Evolutionary conservation across 2,888 invertebrate species (phyloP), one percentile per base, ranked within the genome.

Genomic region (Malthinus flaveolus): DNA sequence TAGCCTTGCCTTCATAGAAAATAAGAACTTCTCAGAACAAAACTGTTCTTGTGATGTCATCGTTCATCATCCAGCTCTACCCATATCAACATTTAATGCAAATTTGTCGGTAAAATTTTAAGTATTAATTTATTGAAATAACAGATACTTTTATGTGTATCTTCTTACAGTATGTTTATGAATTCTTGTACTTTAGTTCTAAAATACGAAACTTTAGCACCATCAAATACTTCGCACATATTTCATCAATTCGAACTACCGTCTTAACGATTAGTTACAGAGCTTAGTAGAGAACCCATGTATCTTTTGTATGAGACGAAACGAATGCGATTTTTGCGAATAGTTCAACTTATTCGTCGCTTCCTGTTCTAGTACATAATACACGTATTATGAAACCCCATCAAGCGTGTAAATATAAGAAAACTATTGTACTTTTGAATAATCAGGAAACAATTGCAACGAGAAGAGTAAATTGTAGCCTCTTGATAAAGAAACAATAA

Each of bases 221-320:
- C 23, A 23, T 23, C 23, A 23, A 23, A 5, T 5, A 23, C 5
- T 56, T 52, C 67, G 64, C 64, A 63, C 63, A 66, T 68, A 69
- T 67, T 68, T 71, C 67, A 68, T 49, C 54, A 63, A 69, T 70
- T 68, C 56, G 69, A 58, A 53, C 66, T 66, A 64, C 68, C 68
- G 68, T 65, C 70, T 70, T 70, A 67, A 65, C 63, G 57, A 71
- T 71, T 71, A 57, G 68, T 56, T 50, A 66, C 65, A 67, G 65
- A 49, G 69, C 65, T 71, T 71, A 68, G 42, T 47, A 9, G 34
- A 11, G 47, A 49, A 42, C 39, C 34, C 52, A 60, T 56, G 63
- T 65, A 62, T 60, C 42, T 52, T 58, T 42, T 42, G 23, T 42
- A 23, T n/a, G 39, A 54, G 55, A 62, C 59, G 62, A 44, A 56